Evolutionary conservation across 2,888 invertebrate species (phyloP).

Genomic region (Gryllus longicercus): DNA sequence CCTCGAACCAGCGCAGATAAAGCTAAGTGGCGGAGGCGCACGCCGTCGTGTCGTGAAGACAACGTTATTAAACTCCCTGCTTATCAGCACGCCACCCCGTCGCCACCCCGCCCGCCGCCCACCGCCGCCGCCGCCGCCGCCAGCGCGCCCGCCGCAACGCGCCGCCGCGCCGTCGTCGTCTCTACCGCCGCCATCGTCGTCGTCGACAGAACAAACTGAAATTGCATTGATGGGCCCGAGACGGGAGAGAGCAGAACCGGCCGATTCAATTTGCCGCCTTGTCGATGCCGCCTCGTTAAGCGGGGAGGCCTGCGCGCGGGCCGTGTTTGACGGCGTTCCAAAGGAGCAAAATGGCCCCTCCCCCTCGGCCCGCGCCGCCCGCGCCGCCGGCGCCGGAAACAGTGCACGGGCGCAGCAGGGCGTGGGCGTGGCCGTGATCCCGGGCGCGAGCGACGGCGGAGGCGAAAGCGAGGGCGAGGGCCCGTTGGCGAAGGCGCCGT

Average conservation of each 20-base stretch:
- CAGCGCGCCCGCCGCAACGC: neutral
- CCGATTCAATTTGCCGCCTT: conserved; percentile 11
- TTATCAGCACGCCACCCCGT: neutral
- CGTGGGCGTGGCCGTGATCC: neutral
- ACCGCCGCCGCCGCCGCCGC: neutral
- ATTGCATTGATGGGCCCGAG: conserved; percentile 10
- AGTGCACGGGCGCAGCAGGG: neutral
- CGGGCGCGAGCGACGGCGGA: neutral
- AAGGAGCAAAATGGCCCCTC: conserved; percentile 17
- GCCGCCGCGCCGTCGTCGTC: neutral
- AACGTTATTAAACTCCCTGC: conserved; percentile 11
- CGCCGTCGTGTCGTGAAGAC: conserved; percentile 7
- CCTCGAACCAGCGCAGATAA: conserved; percentile 17
- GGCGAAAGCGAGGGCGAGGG: neutral
- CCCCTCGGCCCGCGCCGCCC: neutral
- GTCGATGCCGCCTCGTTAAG: conserved; percentile 17
- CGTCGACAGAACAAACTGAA: conserved; percentile 17
- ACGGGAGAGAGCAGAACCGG: conserved; percentile 17
- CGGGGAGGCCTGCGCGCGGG: neutral
- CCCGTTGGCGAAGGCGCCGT: neutral
- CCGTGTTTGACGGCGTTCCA: conserved; percentile 10
- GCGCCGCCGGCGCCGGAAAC: neutral
- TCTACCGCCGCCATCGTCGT: neutral
- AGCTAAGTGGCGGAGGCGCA: conserved; percentile 17
- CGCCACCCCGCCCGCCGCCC: neutral